Evolutionary conservation across 2,888 invertebrate genomes (phyloP).

Genomic region (Iphiclides podalirius): DNA sequence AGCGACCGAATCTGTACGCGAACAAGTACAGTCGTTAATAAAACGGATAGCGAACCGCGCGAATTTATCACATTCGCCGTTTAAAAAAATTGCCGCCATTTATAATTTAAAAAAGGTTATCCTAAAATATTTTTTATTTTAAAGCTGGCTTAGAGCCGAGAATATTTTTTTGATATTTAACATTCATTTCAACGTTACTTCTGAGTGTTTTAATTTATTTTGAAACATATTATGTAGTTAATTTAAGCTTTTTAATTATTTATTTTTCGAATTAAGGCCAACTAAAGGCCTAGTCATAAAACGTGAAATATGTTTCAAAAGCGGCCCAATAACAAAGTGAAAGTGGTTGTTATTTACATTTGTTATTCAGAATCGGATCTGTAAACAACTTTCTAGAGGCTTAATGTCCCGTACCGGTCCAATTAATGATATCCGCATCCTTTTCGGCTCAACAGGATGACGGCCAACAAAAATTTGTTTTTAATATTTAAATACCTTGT

Average conservation of each 20-base stretch:
- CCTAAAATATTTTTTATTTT: conserved; percentile 24
- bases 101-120: conserved; percentile 30
- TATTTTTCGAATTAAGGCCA: neutral
- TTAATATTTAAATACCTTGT: too few relatives aligned
- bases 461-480: neutral
- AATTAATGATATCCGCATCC: neutral
- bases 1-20: conserved; percentile 56
- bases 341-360: conserved; percentile 37
- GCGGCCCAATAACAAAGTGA: conserved; percentile 32
- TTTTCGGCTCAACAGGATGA: neutral
- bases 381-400: conserved; percentile 39
- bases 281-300: conserved; percentile 24
- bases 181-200: too few relatives aligned
- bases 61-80: conserved; percentile 67
- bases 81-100: conserved; percentile 57
- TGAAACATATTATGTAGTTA: too few relatives aligned
- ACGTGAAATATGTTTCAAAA: conserved; percentile 30
- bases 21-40: conserved; percentile 77
- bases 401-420: neutral
- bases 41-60: conserved; percentile 69
- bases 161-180: too few relatives aligned
- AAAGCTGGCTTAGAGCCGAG: too few relatives aligned
- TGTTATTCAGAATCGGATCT: conserved; percentile 29
- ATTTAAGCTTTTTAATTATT: too few relatives aligned
- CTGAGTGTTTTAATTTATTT: too few relatives aligned